A percentile compares a stretch with the other conserved stretches of the same genome.
phyloP scores from a whole-genome alignment of 2,888 invertebrate genomes.

The Nemurella pictetii region DNA sequence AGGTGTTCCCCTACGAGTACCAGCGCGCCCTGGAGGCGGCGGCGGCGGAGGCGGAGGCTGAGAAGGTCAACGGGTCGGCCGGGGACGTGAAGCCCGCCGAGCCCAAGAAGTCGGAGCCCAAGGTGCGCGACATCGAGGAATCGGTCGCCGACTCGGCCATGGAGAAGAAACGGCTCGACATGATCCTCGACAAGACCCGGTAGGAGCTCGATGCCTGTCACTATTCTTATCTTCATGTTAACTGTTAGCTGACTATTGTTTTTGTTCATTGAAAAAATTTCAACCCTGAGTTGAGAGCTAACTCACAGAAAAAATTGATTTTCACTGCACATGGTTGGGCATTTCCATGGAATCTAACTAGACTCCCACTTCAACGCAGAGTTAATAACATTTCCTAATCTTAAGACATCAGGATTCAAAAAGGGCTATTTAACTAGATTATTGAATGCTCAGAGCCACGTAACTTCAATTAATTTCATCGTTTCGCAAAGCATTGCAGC shows the following conservation, averaged over 20 bases:
- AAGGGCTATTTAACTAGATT: too few species aligned
- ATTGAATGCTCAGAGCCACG: too few species aligned
- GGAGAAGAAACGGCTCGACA: slow-evolving; percentile 80
- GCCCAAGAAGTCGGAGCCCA: slow-evolving; percentile 47
- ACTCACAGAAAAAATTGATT: too few species aligned
- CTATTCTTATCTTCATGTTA: slow-evolving; percentile 11
- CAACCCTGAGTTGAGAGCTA: too few species aligned
- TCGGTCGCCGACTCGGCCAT: slow-evolving; percentile 74
- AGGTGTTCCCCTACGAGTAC: slow-evolving; percentile 96
- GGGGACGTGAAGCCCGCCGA: slow-evolving; percentile 34
- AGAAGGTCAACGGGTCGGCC: slow-evolving; percentile 45
- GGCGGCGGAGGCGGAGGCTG: slow-evolving; percentile 52
- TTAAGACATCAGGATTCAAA: too few species aligned
- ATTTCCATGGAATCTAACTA: too few species aligned
- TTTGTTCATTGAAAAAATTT: too few species aligned
- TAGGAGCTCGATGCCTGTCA: slow-evolving; percentile 46
- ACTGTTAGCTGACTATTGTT: not conserved
- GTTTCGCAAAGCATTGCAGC: too few species aligned
- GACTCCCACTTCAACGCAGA: too few species aligned
- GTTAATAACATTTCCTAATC: too few species aligned
- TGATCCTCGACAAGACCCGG: slow-evolving; percentile 79
- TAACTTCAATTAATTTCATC: too few species aligned
- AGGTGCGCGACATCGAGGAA: slow-evolving; percentile 85
- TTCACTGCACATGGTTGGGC: too few species aligned
- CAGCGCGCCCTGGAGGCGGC: slow-evolving; percentile 82